phyloP scores from a whole-genome alignment of 2,113 vertebrate species.

The Pseudopipra pipra region DNA sequence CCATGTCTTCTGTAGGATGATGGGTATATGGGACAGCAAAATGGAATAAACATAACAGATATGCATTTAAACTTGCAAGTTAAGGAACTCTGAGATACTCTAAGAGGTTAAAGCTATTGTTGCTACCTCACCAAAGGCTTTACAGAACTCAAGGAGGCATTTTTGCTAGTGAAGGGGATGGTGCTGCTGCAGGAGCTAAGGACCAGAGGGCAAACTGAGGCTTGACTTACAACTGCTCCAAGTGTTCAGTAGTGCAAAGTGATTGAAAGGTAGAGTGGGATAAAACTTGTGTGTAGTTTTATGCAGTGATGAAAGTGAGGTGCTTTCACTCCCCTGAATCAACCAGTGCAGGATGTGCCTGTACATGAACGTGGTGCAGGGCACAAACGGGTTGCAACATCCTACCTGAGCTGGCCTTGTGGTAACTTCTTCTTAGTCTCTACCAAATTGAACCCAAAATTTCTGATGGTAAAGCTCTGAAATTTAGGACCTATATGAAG shows the following conservation, averaged over 20 bases:
- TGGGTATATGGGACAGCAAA: neutral
- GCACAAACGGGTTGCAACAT: rapidly evolving
- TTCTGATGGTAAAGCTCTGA: neutral
- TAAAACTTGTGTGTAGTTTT: neutral
- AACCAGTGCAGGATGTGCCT: neutral
- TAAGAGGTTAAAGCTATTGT: neutral
- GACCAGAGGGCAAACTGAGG: neutral
- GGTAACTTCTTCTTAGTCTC: neutral
- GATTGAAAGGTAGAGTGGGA: neutral
- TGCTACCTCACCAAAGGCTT: neutral
- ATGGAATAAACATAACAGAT: neutral
- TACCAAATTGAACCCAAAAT: neutral
- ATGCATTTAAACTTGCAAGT: neutral
- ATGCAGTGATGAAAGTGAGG: rapidly evolving
- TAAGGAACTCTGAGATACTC: neutral
- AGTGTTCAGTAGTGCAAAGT: neutral
- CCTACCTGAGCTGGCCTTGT: neutral
- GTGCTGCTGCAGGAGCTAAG: neutral
- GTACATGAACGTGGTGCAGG: neutral
- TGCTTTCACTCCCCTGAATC: rapidly evolving
- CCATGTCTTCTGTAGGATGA: neutral
- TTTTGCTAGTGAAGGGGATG: neutral
- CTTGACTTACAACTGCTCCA: neutral
- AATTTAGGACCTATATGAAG: neutral
- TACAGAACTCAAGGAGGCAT: neutral